Percentiles rank a stretch among this genome's conserved stretches.
Conservation (phyloP, 2,797 vertebrate genomes). For the Lophius americanus region DNA sequence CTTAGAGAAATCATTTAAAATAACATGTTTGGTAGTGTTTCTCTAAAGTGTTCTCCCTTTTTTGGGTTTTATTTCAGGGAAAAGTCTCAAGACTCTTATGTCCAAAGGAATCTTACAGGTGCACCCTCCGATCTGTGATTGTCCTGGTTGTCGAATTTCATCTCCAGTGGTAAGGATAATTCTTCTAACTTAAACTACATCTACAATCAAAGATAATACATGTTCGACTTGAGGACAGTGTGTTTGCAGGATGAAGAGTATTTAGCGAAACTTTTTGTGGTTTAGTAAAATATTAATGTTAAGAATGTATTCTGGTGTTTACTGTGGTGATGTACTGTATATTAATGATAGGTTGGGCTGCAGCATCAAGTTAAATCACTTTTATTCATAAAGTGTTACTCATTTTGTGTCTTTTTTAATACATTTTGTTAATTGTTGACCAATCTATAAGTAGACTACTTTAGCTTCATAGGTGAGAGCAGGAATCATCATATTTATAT, state of each 20-base stretch:
- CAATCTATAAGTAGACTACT: background rate
- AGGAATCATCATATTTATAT: background rate
- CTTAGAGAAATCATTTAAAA: slow-evolving; percentile 2
- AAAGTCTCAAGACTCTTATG: slow-evolving; percentile 99
- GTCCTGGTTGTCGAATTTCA: slow-evolving; percentile 98
- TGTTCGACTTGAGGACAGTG: slow-evolving; percentile 4
- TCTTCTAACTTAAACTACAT: slow-evolving; percentile 12
- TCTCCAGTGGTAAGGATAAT: slow-evolving; percentile 97
- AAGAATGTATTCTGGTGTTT: slow-evolving; percentile 3
- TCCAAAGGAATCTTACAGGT: slow-evolving; percentile 99
- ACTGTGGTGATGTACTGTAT: too few species aligned
- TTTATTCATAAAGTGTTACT: background rate
- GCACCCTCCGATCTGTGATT: slow-evolving; percentile 99
- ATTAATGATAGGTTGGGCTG: too few species aligned
- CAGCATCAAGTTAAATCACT: background rate
- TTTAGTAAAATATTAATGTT: background rate
- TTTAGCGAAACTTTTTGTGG: background rate
- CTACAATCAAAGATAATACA: background rate
- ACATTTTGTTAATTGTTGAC: background rate
- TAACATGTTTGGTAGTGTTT: background rate
- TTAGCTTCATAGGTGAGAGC: slow-evolving; percentile 17
- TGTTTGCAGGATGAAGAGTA: too few species aligned
- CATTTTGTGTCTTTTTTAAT: background rate
- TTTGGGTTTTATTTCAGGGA: slow-evolving; percentile 82
- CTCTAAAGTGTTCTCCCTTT: slow-evolving; percentile 27